Base-by-base conservation (phyloP, 2,797 vertebrate species). In the Anniella stebbinsi region DNA sequence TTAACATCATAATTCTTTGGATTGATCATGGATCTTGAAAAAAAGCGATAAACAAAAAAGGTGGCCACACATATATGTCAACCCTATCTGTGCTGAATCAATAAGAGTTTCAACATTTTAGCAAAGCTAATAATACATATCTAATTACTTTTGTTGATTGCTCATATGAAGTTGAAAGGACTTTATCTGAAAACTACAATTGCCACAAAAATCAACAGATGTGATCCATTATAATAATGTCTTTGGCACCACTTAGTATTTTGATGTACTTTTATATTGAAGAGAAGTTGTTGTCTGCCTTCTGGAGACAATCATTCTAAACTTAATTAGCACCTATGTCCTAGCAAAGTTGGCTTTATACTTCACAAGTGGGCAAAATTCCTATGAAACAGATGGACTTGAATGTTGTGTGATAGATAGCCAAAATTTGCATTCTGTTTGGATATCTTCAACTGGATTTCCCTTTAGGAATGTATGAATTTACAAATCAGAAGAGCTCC, bases 371-470 rank as follows among this genome's bases (percentile, higher is more conserved):
- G 96, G 97, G 97, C 96, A 92, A 23, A 15, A 83, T 91, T 96
- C 96, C 96, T 90, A 28, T 69, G 86, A 96, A 93, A 89, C 96
- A 97, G 97, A 97, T 96, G 97, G 96, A 90, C 91, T 70, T 86
- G 93, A 95, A 95, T 96, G 85, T 97, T 96, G 94, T 95, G 94
- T 93, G 92, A 69, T 92, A 54, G 63, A 63, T 38, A 93, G 90
- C 80, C 94, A 94, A 90, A 92, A 90, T 92, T 90, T 80, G 5
- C 72, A 17, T 63, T 89, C 54, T 54, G 8, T 92, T 6, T 30
- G n/a, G 91, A 81, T 66, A 76, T 77, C 78, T 57, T 69, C 38
- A 60, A 38, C 66, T 93, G 0, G 9, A 2, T 72, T 91, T 94
- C 87, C 84, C 84, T 90, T 89, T 21, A 87, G 70, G 69, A 90